phyloP scores from a whole-genome alignment of 2,888 invertebrate species.

The Cephus runcator region DNA sequence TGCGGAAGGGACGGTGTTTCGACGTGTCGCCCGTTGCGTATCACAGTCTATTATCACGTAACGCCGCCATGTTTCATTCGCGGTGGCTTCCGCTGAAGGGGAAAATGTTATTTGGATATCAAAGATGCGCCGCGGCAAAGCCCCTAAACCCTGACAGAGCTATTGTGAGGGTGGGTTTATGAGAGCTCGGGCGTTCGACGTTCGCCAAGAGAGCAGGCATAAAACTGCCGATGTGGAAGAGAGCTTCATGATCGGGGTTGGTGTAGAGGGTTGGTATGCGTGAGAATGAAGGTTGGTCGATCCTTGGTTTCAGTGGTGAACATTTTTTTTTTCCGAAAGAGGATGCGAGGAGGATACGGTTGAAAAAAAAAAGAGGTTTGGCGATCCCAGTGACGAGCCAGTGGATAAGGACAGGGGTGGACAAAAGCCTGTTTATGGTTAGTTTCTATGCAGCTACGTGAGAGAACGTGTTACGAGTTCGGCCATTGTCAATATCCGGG shows the following conservation, averaged over 20 bases:
- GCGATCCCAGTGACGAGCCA: not conserved
- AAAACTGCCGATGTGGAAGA: conserved; percentile 13
- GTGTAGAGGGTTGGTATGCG: not conserved
- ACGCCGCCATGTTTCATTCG: conserved; percentile 24
- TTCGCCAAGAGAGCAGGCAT: conserved; percentile 17
- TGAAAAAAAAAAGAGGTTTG: not conserved
- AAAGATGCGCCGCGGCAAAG: conserved; percentile 44
- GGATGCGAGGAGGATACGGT: not conserved
- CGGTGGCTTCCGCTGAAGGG: conserved; percentile 31
- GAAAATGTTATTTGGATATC: conserved; percentile 49
- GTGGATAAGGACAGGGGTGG: not conserved
- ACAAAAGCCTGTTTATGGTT: not conserved
- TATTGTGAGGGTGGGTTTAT: conserved; percentile 41
- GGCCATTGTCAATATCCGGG: conserved; percentile 13
- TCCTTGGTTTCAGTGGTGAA: not conserved
- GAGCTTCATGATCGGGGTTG: not conserved
- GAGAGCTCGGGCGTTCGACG: conserved; percentile 20
- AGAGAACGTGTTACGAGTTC: conserved; percentile 9
- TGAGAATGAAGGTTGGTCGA: not conserved
- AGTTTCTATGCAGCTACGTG: not conserved
- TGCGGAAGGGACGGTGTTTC: conserved; percentile 12
- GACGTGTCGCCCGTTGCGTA: conserved; percentile 5
- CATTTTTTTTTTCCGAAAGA: not conserved
- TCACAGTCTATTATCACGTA: conserved; percentile 23
- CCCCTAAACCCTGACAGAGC: conserved; percentile 30